Evolutionary conservation across 2,888 invertebrate genomes (phyloP).

Genomic region (Eupithecia abbreviata): DNA sequence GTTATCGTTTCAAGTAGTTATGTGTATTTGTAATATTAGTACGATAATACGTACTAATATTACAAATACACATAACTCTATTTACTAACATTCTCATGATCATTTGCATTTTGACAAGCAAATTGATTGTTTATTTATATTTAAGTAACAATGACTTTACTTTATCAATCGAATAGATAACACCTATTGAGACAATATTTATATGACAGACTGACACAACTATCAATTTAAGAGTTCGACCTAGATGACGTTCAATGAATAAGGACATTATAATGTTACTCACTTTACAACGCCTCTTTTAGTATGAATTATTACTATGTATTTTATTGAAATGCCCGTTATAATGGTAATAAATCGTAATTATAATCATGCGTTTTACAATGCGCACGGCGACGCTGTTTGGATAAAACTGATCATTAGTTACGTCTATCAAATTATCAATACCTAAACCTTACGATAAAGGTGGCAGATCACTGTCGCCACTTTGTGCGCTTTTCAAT

Average conservation of each 20-base stretch:
- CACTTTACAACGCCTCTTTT: constrained; percentile 23
- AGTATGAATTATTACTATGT: constrained; percentile 25
- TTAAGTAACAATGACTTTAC: constrained; percentile 7
- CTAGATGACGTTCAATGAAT: constrained; percentile 21
- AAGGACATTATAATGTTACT: constrained; percentile 30
- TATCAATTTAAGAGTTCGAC: constrained; percentile 22
- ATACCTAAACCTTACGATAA: not conserved
- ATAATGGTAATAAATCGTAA: constrained; percentile 3
- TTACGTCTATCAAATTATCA: not conserved
- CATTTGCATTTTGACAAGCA: not conserved
- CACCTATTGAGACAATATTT: constrained; percentile 15
- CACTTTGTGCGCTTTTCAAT: not conserved
- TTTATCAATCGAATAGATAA: constrained; percentile 10
- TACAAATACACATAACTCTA: too few species aligned
- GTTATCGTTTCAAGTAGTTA: not conserved
- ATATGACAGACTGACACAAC: constrained; percentile 18
- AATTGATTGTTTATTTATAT: constrained; percentile 2
- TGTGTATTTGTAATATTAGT: not conserved
- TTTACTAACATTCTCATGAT: not conserved
- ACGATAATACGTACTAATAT: too few species aligned
- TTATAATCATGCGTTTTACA: not conserved
- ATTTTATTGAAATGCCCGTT: constrained; percentile 20
- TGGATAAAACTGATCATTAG: not conserved
- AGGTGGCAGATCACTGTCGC: not conserved
- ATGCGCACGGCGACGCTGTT: not conserved